Evolutionary conservation across 2,797 vertebrate genomes (phyloP).

Genomic region (Macroramphosus scolopax): DNA sequence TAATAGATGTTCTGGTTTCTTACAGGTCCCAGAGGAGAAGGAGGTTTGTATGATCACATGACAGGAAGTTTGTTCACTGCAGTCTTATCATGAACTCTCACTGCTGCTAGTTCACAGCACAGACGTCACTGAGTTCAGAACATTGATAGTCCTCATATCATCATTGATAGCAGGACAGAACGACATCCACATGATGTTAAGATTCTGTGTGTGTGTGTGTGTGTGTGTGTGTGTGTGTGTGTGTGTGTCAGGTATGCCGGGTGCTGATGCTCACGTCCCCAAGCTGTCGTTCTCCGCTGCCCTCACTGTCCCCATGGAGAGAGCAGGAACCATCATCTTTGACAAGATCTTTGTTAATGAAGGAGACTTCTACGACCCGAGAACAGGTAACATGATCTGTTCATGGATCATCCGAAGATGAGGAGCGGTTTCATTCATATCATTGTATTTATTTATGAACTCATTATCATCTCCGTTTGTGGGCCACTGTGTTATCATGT

Average conservation of each 20-base stretch:
- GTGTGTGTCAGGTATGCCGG: conserved; percentile 74
- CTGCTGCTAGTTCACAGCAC: too few species aligned
- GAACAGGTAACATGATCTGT: conserved; percentile 75
- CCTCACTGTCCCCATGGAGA: conserved; percentile 79
- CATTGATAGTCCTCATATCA: too few species aligned
- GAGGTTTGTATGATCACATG: conserved; percentile 72
- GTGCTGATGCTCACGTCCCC: conserved; percentile 72
- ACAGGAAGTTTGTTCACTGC: too few species aligned
- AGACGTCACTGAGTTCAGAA: too few species aligned
- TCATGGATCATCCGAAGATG: too few species aligned
- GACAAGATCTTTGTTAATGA: conserved; percentile 89
- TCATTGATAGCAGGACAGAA: too few species aligned
- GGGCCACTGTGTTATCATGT: too few species aligned
- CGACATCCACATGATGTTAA: too few species aligned
- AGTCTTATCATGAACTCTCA: too few species aligned
- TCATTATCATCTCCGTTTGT: too few species aligned
- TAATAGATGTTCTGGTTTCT: conserved; percentile 21
- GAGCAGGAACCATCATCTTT: conserved; percentile 87
- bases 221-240: neutral
- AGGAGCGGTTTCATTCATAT: too few species aligned
- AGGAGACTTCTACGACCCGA: conserved; percentile 83
- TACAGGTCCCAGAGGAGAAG: conserved; percentile 80
- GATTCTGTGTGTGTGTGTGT: neutral
- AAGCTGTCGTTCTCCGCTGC: conserved; percentile 89
- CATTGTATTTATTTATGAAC: too few species aligned